Evolutionary conservation across 2,113 vertebrate genomes (phyloP).

Genomic region (mouse (Mus musculus)): GRCm39 chr9:64147501-64148000

Average conservation of each 20-base stretch:
- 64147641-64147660: not conserved
- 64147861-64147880: not conserved
- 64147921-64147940: not conserved
- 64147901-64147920: not conserved
- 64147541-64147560: not conserved
- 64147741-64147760: not conserved
- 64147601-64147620: slow-evolving; percentile 13
- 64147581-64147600: not conserved
- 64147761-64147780: slow-evolving; percentile 24
- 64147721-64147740: slow-evolving; percentile 29
- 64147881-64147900: not conserved
- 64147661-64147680: not conserved
- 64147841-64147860: not conserved
- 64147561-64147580: not conserved
- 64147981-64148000: not conserved
- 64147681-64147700: slow-evolving; percentile 25
- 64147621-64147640: not conserved
- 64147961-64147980: not conserved
- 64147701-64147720: not conserved
- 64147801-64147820: not conserved
- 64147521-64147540: slow-evolving; percentile 14
- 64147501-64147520: slow-evolving; percentile 35
- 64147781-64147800: slow-evolving; percentile 29
- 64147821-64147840: not conserved
- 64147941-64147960: not conserved